phyloP scores from a whole-genome alignment of 1,140 invertebrate species.

The Psix sp. region DNA sequence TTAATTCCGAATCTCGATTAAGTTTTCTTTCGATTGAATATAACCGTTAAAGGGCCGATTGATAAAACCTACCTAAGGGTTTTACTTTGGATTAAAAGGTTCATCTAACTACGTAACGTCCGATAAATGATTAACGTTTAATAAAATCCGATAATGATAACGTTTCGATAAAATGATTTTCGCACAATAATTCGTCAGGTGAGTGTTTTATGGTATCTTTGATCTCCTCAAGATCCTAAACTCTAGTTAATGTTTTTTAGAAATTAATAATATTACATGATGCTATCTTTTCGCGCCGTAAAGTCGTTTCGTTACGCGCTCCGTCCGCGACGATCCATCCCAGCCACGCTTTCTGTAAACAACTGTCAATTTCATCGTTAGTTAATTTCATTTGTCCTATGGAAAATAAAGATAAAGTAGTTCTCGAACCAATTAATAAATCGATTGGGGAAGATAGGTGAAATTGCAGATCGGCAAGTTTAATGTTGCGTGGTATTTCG shows the following conservation, averaged over 20 bases:
- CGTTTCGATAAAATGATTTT: conserved; percentile 9
- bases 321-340: conserved; percentile 25
- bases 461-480: conserved; percentile 34
- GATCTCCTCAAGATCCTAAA: conserved; percentile 30
- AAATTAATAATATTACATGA: conserved; percentile 1
- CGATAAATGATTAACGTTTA: conserved; percentile 31
- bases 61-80: conserved; percentile 33
- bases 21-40: conserved; percentile 47
- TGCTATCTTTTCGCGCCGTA: not conserved
- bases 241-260: not conserved
- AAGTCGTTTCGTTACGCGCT: not conserved
- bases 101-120: conserved; percentile 64
- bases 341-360: conserved; percentile 25
- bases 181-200: conserved; percentile 13
- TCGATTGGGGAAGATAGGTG: conserved; percentile 11
- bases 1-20: conserved; percentile 36
- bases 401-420: conserved; percentile 20
- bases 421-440: conserved; percentile 24
- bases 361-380: conserved; percentile 1
- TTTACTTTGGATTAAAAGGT: conserved; percentile 54
- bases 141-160: too few species aligned
- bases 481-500: conserved; percentile 1
- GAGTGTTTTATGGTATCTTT: not conserved
- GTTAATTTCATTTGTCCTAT: conserved; percentile 20
- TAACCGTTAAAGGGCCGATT: conserved; percentile 31